These are phyloP conservation scores for Fabriciana adippe DNA, from an alignment of 2,888 invertebrate species.

Conservation along the genomic window DNA sequence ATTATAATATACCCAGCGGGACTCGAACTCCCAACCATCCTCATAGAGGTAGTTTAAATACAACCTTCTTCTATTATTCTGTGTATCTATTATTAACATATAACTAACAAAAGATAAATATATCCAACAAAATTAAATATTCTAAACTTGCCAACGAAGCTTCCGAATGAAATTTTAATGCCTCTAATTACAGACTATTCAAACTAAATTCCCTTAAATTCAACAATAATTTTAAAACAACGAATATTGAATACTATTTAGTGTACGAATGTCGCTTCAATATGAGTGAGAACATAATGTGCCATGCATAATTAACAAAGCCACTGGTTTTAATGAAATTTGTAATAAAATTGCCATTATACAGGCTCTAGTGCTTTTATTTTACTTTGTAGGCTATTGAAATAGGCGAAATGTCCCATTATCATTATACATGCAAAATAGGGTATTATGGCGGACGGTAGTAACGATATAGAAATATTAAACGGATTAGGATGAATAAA, in stretches of 20 bases:
- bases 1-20: no score
- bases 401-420: constrained; percentile 22
- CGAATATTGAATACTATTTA: constrained; percentile 37
- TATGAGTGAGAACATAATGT: constrained; percentile 35
- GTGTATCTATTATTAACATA: no score
- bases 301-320: constrained; percentile 39
- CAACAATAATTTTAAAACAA: constrained; percentile 32
- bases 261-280: constrained; percentile 33
- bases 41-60: not conserved
- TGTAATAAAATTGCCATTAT: constrained; percentile 34
- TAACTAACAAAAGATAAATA: not conserved
- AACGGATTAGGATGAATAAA: constrained; percentile 18
- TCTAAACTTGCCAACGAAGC: constrained; percentile 8
- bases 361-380: constrained; percentile 23
- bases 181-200: constrained; percentile 15
- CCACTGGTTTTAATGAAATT: constrained; percentile 36
- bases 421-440: constrained; percentile 22
- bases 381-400: constrained; percentile 20
- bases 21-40: not conserved
- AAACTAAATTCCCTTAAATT: constrained; percentile 26
- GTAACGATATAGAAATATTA: constrained; percentile 21
- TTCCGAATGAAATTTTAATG: constrained; percentile 19
- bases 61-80: no score
- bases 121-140: not conserved
- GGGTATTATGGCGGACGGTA: constrained; percentile 16